Evolutionary conservation across 1,140 invertebrate genomes (phyloP).

Genomic region (Drosophila cardini): DNA sequence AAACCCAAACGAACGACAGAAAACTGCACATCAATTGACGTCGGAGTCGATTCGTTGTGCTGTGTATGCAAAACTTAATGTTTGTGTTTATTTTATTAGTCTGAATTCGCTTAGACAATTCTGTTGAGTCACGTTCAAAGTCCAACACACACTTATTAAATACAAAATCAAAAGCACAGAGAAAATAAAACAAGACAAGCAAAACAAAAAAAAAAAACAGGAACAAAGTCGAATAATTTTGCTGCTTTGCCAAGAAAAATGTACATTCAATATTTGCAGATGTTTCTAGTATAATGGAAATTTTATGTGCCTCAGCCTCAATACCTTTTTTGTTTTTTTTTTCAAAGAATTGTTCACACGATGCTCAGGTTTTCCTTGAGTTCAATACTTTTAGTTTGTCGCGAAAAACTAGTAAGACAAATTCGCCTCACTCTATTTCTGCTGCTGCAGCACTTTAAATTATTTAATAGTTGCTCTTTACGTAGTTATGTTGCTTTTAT

Average conservation of each 20-base stretch:
- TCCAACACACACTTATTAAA: conserved; percentile 55
- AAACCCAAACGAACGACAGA: conserved; percentile 13
- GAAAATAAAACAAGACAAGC: conserved; percentile 26
- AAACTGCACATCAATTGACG: conserved; percentile 35
- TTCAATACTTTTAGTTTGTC: conserved; percentile 23
- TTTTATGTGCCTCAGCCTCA: conserved; percentile 56
- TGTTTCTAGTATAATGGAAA: conserved; percentile 76
- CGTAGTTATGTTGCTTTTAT: conserved; percentile 27
- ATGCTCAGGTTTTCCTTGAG: conserved; percentile 30
- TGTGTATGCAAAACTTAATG: conserved; percentile 37
- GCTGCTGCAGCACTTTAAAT: conserved; percentile 22
- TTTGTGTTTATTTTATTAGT: conserved; percentile 58
- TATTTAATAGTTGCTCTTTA: conserved; percentile 4
- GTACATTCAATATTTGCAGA: conserved; percentile 46
- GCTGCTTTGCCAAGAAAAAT: conserved; percentile 62
- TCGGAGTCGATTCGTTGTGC: neutral
- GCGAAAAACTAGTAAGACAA: conserved; percentile 53
- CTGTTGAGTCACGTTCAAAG: conserved; percentile 79
- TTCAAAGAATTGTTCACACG: conserved; percentile 18
- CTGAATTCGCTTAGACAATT: conserved; percentile 53
- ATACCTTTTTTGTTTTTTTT: conserved; percentile 58
- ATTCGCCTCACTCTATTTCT: conserved; percentile 48
- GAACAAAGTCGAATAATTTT: conserved; percentile 67
- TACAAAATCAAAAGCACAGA: conserved; percentile 37
- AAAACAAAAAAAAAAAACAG: conserved; percentile 33